A percentile compares a stretch with the other conserved stretches of the same genome.
Evolutionary conservation across 2,113 vertebrate genomes (phyloP).

Genomic region (Apodemus sylvaticus): DNA sequence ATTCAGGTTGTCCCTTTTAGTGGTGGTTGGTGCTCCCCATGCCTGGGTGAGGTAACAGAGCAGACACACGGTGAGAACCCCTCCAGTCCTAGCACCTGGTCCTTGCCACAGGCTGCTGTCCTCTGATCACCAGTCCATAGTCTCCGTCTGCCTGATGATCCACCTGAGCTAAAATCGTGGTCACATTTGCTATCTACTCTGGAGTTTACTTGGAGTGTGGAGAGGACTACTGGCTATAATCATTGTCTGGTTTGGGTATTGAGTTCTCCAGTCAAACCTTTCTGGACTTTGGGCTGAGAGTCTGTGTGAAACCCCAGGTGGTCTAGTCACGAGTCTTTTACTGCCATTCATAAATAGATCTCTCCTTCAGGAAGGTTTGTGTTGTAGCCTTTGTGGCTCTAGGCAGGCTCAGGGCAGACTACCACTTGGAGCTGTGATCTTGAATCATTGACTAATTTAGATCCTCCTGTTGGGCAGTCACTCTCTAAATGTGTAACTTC

Average conservation of each 20-base stretch:
- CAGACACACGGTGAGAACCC: not conserved
- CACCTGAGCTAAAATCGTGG: not conserved
- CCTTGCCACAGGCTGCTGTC: not conserved
- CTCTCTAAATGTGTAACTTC: conserved; percentile 29
- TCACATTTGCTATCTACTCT: not conserved
- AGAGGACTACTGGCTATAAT: not conserved
- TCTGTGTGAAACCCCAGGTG: not conserved
- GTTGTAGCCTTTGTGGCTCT: conserved; percentile 2
- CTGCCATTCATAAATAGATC: not conserved
- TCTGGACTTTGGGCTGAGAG: not conserved
- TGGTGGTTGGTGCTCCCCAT: not conserved
- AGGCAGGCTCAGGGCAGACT: not conserved
- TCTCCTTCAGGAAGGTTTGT: not conserved
- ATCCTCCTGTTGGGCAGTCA: conserved; percentile 12
- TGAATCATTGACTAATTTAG: conserved; percentile 57
- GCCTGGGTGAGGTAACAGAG: not conserved
- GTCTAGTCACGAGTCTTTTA: not conserved
- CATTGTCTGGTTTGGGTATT: not conserved
- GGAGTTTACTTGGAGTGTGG: not conserved
- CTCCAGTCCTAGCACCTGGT: not conserved
- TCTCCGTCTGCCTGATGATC: not conserved
- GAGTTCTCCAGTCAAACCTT: not conserved
- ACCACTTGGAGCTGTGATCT: conserved; percentile 35
- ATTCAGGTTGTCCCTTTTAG: not conserved
- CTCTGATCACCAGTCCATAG: not conserved